These are phyloP conservation scores for Cherax destructor DNA, from an alignment of 1,140 invertebrate species.

Conservation along the genomic window DNA sequence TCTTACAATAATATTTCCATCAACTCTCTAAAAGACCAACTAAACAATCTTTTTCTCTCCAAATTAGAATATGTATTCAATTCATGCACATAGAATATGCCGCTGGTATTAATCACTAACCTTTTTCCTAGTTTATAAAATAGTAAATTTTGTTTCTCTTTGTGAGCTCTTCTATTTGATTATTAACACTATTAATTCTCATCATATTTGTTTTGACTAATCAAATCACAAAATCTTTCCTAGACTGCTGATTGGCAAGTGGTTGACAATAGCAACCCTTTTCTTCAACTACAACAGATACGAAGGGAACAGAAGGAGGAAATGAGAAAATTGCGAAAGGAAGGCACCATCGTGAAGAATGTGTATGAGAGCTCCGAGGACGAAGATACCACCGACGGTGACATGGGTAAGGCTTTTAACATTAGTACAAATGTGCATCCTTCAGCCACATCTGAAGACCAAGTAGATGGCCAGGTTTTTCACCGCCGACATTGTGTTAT, in stretches of 20 bases:
- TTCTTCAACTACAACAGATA: conserved; percentile 40
- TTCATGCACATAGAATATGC: too few relatives aligned
- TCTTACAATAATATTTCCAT: too few relatives aligned
- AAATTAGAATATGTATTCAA: too few relatives aligned
- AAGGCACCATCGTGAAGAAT: conserved; percentile 26
- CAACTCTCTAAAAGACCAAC: too few relatives aligned
- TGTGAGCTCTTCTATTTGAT: too few relatives aligned
- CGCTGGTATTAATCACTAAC: too few relatives aligned
- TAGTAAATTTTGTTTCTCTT: too few relatives aligned
- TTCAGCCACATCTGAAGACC: not conserved
- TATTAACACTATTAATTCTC: too few relatives aligned
- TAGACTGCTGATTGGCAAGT: conserved; percentile 40
- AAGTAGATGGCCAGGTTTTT: not conserved
- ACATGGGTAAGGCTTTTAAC: not conserved
- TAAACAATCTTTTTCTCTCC: too few relatives aligned
- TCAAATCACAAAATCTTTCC: not conserved
- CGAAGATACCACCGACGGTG: not conserved
- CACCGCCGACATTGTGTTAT: not conserved
- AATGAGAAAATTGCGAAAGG: conserved; percentile 33
- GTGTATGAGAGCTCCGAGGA: conserved; percentile 41
- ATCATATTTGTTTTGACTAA: not conserved
- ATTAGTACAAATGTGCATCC: not conserved
- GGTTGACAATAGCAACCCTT: conserved; percentile 27
- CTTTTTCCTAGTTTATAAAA: too few relatives aligned
- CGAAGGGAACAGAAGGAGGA: conserved; percentile 31